Conservation (phyloP, 2,113 vertebrate species). For the Chelonoidis abingdonii region DNA sequence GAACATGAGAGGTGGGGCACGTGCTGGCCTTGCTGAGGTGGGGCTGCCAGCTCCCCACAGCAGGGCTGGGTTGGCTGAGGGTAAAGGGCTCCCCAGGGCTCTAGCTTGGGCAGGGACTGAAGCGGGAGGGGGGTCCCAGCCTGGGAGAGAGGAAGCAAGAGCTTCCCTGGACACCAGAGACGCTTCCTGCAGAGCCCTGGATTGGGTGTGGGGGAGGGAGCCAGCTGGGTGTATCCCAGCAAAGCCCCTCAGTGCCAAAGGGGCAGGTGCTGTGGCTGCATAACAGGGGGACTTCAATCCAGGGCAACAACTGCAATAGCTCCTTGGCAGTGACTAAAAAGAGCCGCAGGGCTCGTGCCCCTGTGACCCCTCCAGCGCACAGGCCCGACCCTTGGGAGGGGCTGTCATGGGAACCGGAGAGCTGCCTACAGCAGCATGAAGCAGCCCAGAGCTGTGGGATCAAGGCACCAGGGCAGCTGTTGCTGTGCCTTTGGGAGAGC, state of each 20-base stretch:
- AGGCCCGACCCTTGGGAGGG: no score
- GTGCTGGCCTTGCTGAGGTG: neutral
- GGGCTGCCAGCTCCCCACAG: neutral
- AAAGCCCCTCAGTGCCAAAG: neutral
- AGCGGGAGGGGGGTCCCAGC: neutral
- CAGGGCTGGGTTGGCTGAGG: neutral
- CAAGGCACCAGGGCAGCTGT: neutral
- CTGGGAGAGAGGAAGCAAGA: no score
- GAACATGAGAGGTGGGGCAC: neutral
- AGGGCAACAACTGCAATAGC: neutral
- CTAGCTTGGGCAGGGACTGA: neutral
- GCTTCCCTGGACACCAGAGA: no score
- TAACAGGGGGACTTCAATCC: neutral
- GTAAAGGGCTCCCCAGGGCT: neutral
- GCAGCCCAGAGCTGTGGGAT: neutral
- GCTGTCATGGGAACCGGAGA: no score
- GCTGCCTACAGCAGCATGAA: no score
- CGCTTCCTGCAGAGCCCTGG: no score
- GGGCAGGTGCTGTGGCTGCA: neutral
- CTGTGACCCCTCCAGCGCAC: neutral
- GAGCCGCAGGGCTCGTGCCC: neutral
- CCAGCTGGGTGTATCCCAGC: neutral
- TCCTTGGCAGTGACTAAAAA: neutral
- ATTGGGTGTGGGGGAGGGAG: fast-evolving
- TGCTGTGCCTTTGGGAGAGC: no score